phyloP scores from a whole-genome alignment of 2,797 vertebrate genomes.

The Falco peregrinus region DNA sequence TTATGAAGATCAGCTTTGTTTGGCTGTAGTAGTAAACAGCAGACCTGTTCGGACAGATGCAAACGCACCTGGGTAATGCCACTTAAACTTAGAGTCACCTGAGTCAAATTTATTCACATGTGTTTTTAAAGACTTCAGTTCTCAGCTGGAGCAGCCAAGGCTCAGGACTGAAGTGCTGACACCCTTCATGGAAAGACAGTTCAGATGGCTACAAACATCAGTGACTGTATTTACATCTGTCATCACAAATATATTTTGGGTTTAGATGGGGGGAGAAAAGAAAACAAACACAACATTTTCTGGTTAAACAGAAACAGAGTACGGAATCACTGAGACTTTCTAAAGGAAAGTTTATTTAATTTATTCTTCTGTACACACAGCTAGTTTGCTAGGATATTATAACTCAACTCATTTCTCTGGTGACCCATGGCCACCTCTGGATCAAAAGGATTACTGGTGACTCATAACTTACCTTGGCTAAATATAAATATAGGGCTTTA shows the following conservation, averaged over 20 bases:
- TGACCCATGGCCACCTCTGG: constrained; percentile 70
- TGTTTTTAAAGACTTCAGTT: not conserved
- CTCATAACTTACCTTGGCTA: constrained; percentile 73
- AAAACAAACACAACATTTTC: constrained; percentile 58
- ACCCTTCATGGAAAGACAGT: constrained; percentile 2
- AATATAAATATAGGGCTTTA: constrained; percentile 72
- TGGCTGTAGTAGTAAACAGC: not conserved
- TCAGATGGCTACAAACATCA: constrained; percentile 21
- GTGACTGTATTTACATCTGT: not conserved
- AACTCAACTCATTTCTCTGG: constrained; percentile 69
- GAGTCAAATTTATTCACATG: not conserved
- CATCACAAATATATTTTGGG: constrained; percentile 33
- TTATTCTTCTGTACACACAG: constrained; percentile 63
- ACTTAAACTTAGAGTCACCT: not conserved
- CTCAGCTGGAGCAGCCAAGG: not conserved
- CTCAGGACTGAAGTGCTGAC: not conserved
- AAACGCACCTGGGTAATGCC: not conserved
- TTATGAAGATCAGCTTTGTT: not conserved
- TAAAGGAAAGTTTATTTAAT: constrained; percentile 67
- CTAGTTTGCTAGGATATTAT: constrained; percentile 68
- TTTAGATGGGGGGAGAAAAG: constrained; percentile 21
- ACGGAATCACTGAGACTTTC: not conserved
- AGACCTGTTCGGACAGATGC: not conserved
- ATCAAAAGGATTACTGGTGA: constrained; percentile 75
- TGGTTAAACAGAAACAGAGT: constrained; percentile 64